Evolutionary conservation across 92 coral and sea anemone species (phyloP), one percentile per base, ranked within the genome.

Genomic region (Paramuricea clavata): DNA sequence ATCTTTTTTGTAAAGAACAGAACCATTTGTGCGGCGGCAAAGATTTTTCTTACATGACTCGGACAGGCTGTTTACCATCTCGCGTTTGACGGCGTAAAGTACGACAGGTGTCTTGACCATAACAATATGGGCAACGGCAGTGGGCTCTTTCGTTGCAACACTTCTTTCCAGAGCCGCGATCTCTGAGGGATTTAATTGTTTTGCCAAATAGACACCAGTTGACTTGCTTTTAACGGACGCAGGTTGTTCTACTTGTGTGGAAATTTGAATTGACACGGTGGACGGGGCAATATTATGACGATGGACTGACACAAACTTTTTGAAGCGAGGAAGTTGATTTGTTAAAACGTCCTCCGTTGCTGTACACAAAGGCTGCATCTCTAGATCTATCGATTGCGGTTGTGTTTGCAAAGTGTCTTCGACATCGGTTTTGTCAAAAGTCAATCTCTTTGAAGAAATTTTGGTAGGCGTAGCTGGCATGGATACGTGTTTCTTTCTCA

Each of bases 401-500:
- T 2, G 10, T 2, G 9, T 12, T 12, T n/a, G n/a, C n/a, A n/a
- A n/a, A n/a, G 52, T 47, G 17, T 12, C 10, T 47, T 47, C 12
- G 3, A 12, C 52, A 12, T 12, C 52, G 10, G n/a, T n/a, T n/a
- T 47, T 47, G 16, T 47, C 52, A 47, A 47, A 47, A n/a, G n/a
- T n/a, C n/a, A n/a, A n/a, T n/a, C n/a, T n/a, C n/a, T n/a, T n/a
- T n/a, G n/a, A n/a, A n/a, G n/a, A n/a, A n/a, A n/a, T n/a, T n/a
- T n/a, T n/a, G n/a, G n/a, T n/a, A n/a, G n/a, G n/a, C n/a, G n/a
- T n/a, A n/a, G n/a, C n/a, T n/a, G n/a, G n/a, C n/a, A n/a, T n/a
- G n/a, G n/a, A n/a, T n/a, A n/a, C n/a, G n/a, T n/a, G n/a, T 30
- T 61, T 61, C 69, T 61, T 61, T 16, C 69, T 61, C 69, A 19